Evolutionary conservation across 92 coral and sea anemone genomes (phyloP), one percentile per base, ranked within the genome.

Genomic region (Epizoanthus illoricatus): DNA sequence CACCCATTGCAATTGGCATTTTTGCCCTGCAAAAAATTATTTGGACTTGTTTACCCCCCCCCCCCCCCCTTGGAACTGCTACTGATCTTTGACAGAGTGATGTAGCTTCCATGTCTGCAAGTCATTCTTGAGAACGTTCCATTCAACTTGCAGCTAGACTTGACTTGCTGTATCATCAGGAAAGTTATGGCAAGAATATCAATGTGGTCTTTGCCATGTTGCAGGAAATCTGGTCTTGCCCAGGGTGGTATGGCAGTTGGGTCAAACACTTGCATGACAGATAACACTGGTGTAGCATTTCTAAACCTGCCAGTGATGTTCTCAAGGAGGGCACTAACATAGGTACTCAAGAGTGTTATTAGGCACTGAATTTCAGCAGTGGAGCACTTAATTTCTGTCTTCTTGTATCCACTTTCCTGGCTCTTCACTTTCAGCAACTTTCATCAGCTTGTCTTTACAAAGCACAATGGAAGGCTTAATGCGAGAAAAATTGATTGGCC

Each of bases 201-300:
- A 19, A 57, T 70, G 65, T 70, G 69, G 76, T 82, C 79, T 55
- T 47, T 49, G 18, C 79, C 86, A 70, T 73, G 60, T 61, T 84
- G 80, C 74, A 23, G 41, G 73, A 84, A 84, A 42, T 84, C 81
- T 70, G 41, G 71, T 63, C 61, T 73, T 62, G 55, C 73, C 59
- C 15, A 59, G 41, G 71, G 74, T 84, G 86, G 81, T 73, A 73
- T 84, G 86, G 86, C 81, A 70, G 86, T 83, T 23, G 70, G 70
- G 52, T 73, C 73, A 83, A 83, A 83, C 73, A 73, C 86, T 20
- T 83, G 63, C 86, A 83, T 83, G 41, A 66, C 86, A 58, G 81
- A 70, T 69, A 81, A 65, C 41, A 81, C 85, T 36, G 76, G 85
- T 15, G 56, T 28, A 15, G 76, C 76, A 69, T 57, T 75, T 69